Base-by-base conservation (phyloP, 2,797 vertebrate species). In the Borostomias antarcticus region DNA sequence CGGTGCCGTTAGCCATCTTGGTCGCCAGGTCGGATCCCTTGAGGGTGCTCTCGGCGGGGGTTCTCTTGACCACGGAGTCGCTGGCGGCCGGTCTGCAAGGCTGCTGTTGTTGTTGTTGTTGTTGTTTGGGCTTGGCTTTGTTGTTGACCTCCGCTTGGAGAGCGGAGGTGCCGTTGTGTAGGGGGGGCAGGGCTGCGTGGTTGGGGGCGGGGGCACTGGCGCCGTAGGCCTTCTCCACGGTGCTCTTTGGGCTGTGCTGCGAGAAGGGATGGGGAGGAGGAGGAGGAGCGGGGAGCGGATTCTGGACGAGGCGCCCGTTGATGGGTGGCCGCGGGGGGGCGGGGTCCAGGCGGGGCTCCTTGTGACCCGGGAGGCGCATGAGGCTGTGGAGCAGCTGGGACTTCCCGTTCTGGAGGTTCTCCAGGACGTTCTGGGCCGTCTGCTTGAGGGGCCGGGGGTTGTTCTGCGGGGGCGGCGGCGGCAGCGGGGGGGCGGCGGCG, bases 371-470 rank as follows among this genome's bases (percentile, higher is more conserved):
- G 43, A 91, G 83, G 51, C 80, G 82, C 60, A 92, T 88, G 6
- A 82, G 69, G 66, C 88, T 89, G 53, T 89, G 91, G 4, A 84
- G 73, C 30, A 86, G 90, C 78, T 91, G 91, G 2, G 88, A 85
- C 69, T 92, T 92, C 75, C 90, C 89, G 0, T 91, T 93, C 52
- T 90, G 89, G 64, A 94, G 85, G 70, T 88, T 92, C 69, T 94
- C 93, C 0, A 95, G 78, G 64, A 92, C 60, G 1, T 86, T 87
- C 66, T 94, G 90, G 57, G 89, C 90, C 21, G 93, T 83, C 72
- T 95, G 95, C 77, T 92, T 86, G 29, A 91, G 90, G 47, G 90
- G 89, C 81, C 93, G 94, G 56, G 93, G 91, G 84, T 89, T 92
- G 62, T 88, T 91, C 4, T 90, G 89, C 60, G 84, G 78, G n/a